phyloP scores from a whole-genome alignment of 2,113 vertebrate genomes.

The Columba livia region DNA sequence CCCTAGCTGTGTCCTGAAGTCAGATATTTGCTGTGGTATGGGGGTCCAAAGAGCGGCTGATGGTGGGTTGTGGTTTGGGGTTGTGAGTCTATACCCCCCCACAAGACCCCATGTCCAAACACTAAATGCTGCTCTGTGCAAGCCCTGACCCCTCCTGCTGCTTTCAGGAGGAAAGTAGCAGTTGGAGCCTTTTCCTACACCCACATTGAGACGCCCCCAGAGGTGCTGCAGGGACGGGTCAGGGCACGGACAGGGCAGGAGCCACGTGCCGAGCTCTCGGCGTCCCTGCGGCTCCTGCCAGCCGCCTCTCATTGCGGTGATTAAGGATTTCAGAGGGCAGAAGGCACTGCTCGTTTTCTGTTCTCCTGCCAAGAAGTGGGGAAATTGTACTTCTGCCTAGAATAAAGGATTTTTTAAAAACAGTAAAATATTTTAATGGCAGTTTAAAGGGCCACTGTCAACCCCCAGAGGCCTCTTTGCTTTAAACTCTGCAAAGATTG shows the following conservation, averaged over 20 bases:
- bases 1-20: accelerated
- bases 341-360: slow-evolving; percentile 10
- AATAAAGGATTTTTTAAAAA: slow-evolving; percentile 59
- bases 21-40: accelerated
- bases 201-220: accelerated
- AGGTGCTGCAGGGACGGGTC: accelerated
- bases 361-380: slow-evolving; percentile 52
- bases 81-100: background rate
- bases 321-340: slow-evolving; percentile 48
- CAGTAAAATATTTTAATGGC: slow-evolving; percentile 64
- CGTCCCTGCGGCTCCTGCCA: background rate
- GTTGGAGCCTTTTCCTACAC: background rate
- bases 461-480: slow-evolving; percentile 35
- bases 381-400: slow-evolving; percentile 48
- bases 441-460: slow-evolving; percentile 45
- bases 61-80: background rate
- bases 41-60: background rate
- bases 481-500: slow-evolving; percentile 4
- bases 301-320: background rate
- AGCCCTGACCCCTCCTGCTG: background rate
- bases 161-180: background rate
- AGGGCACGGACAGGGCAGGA: background rate
- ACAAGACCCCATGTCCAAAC: accelerated
- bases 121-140: accelerated
- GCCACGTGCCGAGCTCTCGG: background rate